phyloP scores from a whole-genome alignment of 2,113 vertebrate species.

The Ophiodon elongatus region DNA sequence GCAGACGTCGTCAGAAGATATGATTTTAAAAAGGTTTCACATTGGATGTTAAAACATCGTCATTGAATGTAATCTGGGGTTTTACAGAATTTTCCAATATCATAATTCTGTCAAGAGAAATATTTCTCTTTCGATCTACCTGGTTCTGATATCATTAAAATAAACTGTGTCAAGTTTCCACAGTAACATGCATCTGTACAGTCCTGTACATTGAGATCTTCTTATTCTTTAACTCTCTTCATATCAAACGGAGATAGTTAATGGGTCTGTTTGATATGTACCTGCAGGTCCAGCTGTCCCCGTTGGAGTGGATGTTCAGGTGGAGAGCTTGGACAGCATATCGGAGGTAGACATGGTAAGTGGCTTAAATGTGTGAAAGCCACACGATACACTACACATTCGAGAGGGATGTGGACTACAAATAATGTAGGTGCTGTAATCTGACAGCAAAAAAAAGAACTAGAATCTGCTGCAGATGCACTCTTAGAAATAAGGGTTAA shows the following conservation, averaged over 20 bases:
- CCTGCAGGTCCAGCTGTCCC: slow-evolving; percentile 93
- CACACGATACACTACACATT: background rate
- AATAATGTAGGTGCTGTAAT: background rate
- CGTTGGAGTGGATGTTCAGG: slow-evolving; percentile 95
- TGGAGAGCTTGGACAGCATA: slow-evolving; percentile 97
- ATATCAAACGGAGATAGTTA: background rate
- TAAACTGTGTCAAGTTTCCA: background rate
- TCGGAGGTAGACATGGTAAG: slow-evolving; percentile 98
- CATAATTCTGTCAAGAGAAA: background rate
- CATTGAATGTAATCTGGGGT: background rate
- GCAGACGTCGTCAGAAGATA: background rate
- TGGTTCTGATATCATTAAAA: background rate
- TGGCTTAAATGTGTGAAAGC: background rate
- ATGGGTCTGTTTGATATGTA: slow-evolving; percentile 15
- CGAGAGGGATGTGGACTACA: background rate
- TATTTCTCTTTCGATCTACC: background rate
- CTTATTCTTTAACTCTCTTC: background rate
- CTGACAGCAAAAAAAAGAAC: background rate
- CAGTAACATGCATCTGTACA: background rate
- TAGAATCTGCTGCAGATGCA: background rate
- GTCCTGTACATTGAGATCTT: background rate
- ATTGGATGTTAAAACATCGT: background rate
- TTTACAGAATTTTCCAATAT: background rate
- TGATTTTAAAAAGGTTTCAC: background rate
- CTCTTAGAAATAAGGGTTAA: background rate